These are phyloP conservation scores for Moxostoma hubbsi DNA, from an alignment of 2,797 vertebrate genomes.

Conservation along the genomic window DNA sequence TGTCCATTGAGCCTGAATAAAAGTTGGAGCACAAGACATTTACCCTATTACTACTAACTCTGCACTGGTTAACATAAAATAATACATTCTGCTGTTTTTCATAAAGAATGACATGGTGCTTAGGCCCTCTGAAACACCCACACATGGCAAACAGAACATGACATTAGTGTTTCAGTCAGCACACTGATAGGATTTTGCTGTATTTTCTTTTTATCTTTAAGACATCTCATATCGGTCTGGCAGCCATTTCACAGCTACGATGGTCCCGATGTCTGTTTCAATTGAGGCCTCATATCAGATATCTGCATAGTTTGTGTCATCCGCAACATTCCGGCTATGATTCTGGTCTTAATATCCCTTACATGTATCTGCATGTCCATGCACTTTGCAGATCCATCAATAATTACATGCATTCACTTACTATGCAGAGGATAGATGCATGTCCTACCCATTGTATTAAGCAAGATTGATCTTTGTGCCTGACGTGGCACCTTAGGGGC, in stretches of 20 bases:
- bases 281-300: constrained; percentile 8
- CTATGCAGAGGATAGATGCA: constrained; percentile 40
- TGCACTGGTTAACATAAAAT: neutral
- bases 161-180: constrained; percentile 5
- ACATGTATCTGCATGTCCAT: constrained; percentile 50
- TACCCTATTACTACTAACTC: neutral
- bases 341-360: constrained; percentile 33
- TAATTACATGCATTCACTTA: constrained; percentile 67
- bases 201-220: constrained; percentile 26
- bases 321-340: constrained; percentile 9
- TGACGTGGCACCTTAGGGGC: constrained; percentile 58
- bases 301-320: constrained; percentile 31
- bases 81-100: neutral
- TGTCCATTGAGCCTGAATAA: neutral
- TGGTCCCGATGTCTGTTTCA: constrained; percentile 14
- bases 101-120: neutral
- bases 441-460: constrained; percentile 68
- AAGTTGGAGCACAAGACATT: no score
- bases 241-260: constrained; percentile 41
- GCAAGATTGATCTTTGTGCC: constrained; percentile 68
- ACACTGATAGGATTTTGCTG: neutral
- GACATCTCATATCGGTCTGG: constrained; percentile 30
- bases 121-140: neutral
- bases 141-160: constrained; percentile 16
- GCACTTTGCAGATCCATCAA: constrained; percentile 63